A percentile compares a stretch with the other conserved stretches of the same genome.
These are phyloP conservation scores for Chaenocephalus aceratus DNA, from an alignment of 2,113 vertebrate genomes.

Conservation along the genomic window DNA sequence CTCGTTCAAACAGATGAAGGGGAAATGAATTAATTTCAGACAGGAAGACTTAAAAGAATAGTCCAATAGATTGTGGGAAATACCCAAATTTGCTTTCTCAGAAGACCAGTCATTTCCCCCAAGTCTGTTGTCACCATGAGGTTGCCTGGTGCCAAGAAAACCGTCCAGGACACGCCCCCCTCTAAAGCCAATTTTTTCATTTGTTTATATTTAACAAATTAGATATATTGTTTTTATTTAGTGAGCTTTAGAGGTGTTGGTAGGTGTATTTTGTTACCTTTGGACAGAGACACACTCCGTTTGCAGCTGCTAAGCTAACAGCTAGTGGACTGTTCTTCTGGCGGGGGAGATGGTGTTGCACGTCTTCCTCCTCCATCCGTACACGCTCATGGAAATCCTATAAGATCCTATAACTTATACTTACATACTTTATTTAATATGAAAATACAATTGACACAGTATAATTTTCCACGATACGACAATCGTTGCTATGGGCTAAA, in stretches of 20 bases:
- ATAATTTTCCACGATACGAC: background rate
- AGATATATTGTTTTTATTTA: no score
- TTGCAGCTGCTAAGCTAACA: background rate
- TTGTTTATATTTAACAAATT: no score
- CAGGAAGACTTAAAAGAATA: background rate
- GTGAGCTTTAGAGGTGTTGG: no score
- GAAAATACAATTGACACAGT: background rate
- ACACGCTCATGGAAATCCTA: no score
- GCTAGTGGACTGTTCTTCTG: background rate
- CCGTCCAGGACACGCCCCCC: no score
- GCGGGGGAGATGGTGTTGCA: background rate
- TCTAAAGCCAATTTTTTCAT: no score
- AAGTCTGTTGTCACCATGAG: no score
- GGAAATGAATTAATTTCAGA: background rate
- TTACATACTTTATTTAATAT: background rate
- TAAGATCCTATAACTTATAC: no score
- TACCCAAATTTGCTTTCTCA: background rate
- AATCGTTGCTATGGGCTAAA: background rate
- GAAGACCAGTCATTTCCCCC: no score
- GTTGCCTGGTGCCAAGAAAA: no score
- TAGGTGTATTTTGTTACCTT: no score
- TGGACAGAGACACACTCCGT: background rate
- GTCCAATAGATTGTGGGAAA: background rate
- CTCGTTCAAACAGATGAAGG: background rate
- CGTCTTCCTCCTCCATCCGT: background rate